These are phyloP conservation scores for Tamias sibiricus DNA, from an alignment of 2,113 vertebrate genomes.

Conservation along the genomic window DNA sequence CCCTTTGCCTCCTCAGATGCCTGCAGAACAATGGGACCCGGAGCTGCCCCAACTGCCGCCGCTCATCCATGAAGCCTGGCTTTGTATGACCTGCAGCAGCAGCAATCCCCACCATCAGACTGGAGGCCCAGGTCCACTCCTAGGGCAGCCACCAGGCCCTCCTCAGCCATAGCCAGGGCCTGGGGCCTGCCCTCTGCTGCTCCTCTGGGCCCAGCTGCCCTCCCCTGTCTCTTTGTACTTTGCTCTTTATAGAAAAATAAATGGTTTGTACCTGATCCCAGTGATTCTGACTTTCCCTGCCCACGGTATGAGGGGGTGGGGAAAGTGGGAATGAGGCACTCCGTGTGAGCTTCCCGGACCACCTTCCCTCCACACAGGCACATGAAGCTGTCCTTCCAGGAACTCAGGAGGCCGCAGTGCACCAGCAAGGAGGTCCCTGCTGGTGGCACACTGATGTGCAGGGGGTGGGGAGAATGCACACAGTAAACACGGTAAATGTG, in stretches of 20 bases:
- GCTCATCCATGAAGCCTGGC: conserved; percentile 95
- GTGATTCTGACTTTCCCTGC: background rate
- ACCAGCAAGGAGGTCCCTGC: background rate
- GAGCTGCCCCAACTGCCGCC: conserved; percentile 96
- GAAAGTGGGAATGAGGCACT: background rate
- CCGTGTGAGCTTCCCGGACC: background rate
- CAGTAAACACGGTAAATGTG: too few species aligned
- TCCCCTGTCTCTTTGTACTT: conserved; percentile 61
- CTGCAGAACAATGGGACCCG: conserved; percentile 94
- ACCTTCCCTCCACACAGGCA: rapidly evolving
- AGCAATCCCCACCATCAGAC: background rate
- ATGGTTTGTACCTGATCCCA: conserved; percentile 31
- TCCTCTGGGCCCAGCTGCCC: background rate
- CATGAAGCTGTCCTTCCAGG: background rate
- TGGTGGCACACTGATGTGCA: background rate
- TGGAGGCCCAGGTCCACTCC: background rate
- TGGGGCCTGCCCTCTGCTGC: background rate
- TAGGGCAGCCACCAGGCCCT: background rate
- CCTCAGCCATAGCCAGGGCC: background rate
- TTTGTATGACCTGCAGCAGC: conserved; percentile 91
- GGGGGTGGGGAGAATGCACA: too few species aligned
- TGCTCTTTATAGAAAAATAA: conserved; percentile 79
- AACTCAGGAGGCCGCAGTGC: background rate
- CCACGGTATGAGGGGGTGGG: rapidly evolving
- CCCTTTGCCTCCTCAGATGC: conserved; percentile 88